Conservation (phyloP, 2,888 invertebrate species). For the Homarus gammarus region DNA sequence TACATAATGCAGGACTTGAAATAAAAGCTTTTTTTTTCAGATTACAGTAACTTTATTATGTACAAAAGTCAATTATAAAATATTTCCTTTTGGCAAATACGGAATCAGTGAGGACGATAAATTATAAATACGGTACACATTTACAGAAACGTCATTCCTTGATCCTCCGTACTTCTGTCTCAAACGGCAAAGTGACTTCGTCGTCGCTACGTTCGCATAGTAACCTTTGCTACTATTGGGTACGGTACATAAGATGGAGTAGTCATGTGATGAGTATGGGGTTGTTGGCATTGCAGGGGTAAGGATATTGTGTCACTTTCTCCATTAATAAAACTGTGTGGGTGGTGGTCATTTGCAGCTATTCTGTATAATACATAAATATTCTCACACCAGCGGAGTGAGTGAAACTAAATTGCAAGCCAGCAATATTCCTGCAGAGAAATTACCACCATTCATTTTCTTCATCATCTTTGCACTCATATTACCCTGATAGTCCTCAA, state of each 20-base stretch:
- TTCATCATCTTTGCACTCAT: neutral
- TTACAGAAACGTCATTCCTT: slow-evolving; percentile 47
- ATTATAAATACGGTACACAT: slow-evolving; percentile 67
- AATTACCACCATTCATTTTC: slow-evolving; percentile 16
- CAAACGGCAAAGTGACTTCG: slow-evolving; percentile 40
- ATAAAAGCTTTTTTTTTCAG: too few species aligned
- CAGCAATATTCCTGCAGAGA: slow-evolving; percentile 9
- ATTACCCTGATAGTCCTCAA: slow-evolving; percentile 17
- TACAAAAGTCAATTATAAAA: slow-evolving; percentile 71
- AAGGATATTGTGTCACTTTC: slow-evolving; percentile 26
- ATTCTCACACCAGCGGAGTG: slow-evolving; percentile 31
- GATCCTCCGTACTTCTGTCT: slow-evolving; percentile 30
- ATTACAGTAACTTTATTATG: slow-evolving; percentile 70
- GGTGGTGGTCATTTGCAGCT: slow-evolving; percentile 17
- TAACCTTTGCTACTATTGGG: slow-evolving; percentile 24
- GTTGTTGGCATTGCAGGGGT: slow-evolving; percentile 34
- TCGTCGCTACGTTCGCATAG: neutral
- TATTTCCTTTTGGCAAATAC: slow-evolving; percentile 69
- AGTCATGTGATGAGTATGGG: slow-evolving; percentile 48
- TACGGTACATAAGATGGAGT: slow-evolving; percentile 41
- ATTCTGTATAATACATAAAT: slow-evolving; percentile 27
- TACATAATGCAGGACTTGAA: too few species aligned
- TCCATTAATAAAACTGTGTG: slow-evolving; percentile 9
- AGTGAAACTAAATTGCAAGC: slow-evolving; percentile 15
- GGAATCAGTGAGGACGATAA: slow-evolving; percentile 66